Evolutionary conservation across 1,140 invertebrate species (phyloP), one percentile per base, ranked within the genome.

Genomic region (Nephila pilipes): DNA sequence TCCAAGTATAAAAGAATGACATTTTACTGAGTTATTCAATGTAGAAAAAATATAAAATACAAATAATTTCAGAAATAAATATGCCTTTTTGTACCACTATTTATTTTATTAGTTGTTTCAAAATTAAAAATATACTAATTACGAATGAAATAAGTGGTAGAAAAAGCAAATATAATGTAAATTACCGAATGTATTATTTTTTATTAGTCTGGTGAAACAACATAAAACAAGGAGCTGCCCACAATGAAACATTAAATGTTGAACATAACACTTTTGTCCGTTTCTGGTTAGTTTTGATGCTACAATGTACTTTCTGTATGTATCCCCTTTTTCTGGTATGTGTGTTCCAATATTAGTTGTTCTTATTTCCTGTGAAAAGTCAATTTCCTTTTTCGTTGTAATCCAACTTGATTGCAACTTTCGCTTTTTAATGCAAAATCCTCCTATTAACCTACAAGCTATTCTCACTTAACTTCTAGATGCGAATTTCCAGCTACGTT

Each of bases 371-470:
- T 80, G 65, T 22, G 46, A 25, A 57, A 90, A n/a, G 20, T 69
- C 87, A 90, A 36, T 90, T 90, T 57, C 87, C 87, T n/a, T n/a
- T n/a, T n/a, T n/a, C n/a, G n/a, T n/a, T n/a, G n/a, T n/a, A n/a
- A n/a, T n/a, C n/a, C n/a, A 90, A 79, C 65, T 90, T 90, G 87
- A 79, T 90, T 90, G 87, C 69, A 90, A 80, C 69, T 90, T 87
- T 90, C 87, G 46, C 69, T 79, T 90, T 90, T 90, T 90, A 38
- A 5, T 80, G 69, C 87, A 90, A 90, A 80, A 79, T 25, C 87
- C 87, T 79, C 29, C 69, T 54, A 90, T 58, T 75, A 80, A 58
- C 69, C 46, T 46, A 79, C 69, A 69, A 90, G 69, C 25, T 90
- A 90, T 80, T 79, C 69, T 58, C 29, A 80, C 29, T 69, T 80